phyloP scores from a whole-genome alignment of 2,797 vertebrate genomes.

The Geotria australis region DNA sequence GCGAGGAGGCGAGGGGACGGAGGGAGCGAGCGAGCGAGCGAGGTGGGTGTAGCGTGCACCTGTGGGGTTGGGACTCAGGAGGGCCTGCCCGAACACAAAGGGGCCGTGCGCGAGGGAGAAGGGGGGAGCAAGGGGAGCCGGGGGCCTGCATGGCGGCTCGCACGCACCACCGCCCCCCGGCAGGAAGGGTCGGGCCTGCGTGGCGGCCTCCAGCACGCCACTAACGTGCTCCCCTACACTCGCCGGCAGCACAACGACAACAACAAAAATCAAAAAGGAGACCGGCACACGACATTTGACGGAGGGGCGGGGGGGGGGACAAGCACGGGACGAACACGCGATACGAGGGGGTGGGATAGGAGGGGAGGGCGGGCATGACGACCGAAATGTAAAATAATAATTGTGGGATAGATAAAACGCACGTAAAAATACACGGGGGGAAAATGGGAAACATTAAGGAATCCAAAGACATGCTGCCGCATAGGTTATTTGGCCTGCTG shows the following conservation, averaged over 20 bases:
- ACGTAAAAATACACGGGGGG: no score
- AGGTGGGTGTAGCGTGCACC: no score
- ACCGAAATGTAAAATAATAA: neutral
- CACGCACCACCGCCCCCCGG: slow-evolving; percentile 9
- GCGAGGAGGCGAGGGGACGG: no score
- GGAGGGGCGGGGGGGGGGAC: neutral
- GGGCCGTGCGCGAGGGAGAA: slow-evolving; percentile 97
- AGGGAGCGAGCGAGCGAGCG: no score
- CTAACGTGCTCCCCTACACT: slow-evolving; percentile 98
- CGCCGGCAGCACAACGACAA: slow-evolving; percentile 52
- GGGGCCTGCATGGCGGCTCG: neutral
- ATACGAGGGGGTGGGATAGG: neutral
- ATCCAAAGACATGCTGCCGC: no score
- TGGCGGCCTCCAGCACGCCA: slow-evolving; percentile 87
- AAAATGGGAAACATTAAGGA: no score
- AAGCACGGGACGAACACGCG: neutral
- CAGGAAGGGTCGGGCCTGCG: slow-evolving; percentile 98
- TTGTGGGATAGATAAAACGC: no score
- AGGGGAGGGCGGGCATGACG: neutral
- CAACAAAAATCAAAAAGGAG: slow-evolving; percentile 37
- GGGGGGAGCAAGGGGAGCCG: slow-evolving; percentile 80
- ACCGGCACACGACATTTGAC: neutral
- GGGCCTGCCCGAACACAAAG: slow-evolving; percentile 99
- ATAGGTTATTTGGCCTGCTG: no score
- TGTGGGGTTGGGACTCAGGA: no score